phyloP scores from a whole-genome alignment of 1,140 invertebrate genomes.

The Bombyx mori region DNA sequence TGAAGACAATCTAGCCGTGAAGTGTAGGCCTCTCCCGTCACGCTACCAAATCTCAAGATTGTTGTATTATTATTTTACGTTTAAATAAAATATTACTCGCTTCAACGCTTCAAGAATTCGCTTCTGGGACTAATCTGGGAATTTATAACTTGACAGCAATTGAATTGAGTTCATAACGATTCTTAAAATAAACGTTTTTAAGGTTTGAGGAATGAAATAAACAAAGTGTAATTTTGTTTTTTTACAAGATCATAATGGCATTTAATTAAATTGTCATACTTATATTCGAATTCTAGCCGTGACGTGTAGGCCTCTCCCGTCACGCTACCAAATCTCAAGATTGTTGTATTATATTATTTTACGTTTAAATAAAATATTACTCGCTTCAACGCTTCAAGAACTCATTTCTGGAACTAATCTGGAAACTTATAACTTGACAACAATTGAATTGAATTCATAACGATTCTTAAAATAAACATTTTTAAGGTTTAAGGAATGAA shows the following conservation, averaged over 20 bases:
- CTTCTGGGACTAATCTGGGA: conserved; percentile 5
- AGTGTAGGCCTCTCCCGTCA: conserved; percentile 22
- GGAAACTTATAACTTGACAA: not conserved
- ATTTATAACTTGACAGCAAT: no score
- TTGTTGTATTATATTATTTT: not conserved
- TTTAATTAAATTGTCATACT: no score
- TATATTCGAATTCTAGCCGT: no score
- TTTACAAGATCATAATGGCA: no score
- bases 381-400: no score
- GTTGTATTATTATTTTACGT: no score
- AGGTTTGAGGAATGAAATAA: not conserved
- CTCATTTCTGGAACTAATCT: conserved; percentile 3
- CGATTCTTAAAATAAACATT: no score
- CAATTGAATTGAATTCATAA: no score
- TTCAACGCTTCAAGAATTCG: not conserved
- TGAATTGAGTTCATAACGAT: no score
- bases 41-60: conserved; percentile 15
- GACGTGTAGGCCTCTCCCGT: conserved; percentile 23
- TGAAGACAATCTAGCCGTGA: conserved; percentile 28
- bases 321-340: conserved; percentile 17
- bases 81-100: no score
- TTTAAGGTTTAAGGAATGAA: not conserved
- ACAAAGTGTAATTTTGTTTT: no score
- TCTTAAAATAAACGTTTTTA: not conserved
- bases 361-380: no score